phyloP scores from a whole-genome alignment of 2,888 invertebrate species.

The Hipparchia sbordonii region DNA sequence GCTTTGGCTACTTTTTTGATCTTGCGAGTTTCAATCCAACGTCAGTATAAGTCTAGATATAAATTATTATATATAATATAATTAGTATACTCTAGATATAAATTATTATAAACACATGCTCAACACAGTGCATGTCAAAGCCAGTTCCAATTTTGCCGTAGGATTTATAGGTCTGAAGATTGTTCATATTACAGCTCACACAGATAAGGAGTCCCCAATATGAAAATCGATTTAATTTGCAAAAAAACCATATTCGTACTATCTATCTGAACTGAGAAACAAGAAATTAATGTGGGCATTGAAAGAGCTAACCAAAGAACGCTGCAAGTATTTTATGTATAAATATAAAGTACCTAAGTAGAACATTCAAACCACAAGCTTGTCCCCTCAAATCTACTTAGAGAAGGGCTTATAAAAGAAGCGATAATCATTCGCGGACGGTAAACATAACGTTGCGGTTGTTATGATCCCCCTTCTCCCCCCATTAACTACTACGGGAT shows the following conservation, averaged over 20 bases:
- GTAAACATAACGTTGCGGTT: constrained; percentile 36
- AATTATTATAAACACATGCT: no score
- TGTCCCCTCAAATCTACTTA: constrained; percentile 18
- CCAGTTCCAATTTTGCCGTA: no score
- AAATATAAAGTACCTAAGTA: background rate
- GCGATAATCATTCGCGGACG: constrained; percentile 34
- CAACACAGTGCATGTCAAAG: no score
- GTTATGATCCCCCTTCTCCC: constrained; percentile 25
- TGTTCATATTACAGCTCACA: no score
- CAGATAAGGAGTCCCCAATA: no score
- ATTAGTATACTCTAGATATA: no score
- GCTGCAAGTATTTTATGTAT: constrained; percentile 1
- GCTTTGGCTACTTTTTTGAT: no score
- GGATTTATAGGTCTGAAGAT: no score
- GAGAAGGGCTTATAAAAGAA: constrained; percentile 30
- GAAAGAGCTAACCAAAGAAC: background rate
- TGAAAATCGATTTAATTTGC: background rate
- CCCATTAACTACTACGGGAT: constrained; percentile 36
- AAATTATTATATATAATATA: no score
- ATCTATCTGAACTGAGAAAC: background rate
- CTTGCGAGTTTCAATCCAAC: no score
- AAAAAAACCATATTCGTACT: background rate
- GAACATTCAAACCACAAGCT: background rate
- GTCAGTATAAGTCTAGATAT: no score
- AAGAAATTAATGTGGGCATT: background rate